A percentile compares a stretch with the other conserved stretches of the same genome.
Conservation (phyloP, 2,888 invertebrate genomes). For the Phymatocera aterrima region DNA sequence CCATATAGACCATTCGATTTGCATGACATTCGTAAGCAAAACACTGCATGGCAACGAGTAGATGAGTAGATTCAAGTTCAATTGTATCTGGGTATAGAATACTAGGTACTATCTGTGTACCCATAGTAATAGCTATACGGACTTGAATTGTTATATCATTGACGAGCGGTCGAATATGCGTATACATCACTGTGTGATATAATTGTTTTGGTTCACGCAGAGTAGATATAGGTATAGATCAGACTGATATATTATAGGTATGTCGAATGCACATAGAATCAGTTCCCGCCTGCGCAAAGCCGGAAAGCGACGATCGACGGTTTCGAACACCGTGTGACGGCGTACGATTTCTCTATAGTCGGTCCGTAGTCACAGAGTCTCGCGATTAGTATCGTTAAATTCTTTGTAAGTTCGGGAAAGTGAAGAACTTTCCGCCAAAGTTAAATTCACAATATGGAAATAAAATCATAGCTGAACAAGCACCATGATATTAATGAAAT, state of each 20-base stretch:
- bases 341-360: no score
- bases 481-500: no score
- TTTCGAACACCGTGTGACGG: no score
- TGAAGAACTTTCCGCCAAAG: no score
- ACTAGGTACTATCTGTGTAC: not conserved
- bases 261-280: no score
- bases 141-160: not conserved
- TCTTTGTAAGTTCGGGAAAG: no score
- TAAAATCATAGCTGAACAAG: no score
- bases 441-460: no score
- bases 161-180: not conserved
- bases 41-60: slow-evolving; percentile 41
- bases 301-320: no score
- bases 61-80: slow-evolving; percentile 3
- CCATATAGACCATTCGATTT: slow-evolving; percentile 41
- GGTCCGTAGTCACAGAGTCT: no score
- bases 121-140: not conserved
- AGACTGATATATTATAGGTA: not conserved
- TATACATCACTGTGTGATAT: not conserved
- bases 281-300: no score
- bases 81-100: not conserved
- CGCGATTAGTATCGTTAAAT: no score
- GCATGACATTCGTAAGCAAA: slow-evolving; percentile 26
- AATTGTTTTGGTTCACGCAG: not conserved
- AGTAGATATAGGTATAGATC: not conserved